A percentile compares a stretch with the other conserved stretches of the same genome.
Evolutionary conservation across 2,888 invertebrate genomes (phyloP).

Genomic region (Callimorpha dominula): DNA sequence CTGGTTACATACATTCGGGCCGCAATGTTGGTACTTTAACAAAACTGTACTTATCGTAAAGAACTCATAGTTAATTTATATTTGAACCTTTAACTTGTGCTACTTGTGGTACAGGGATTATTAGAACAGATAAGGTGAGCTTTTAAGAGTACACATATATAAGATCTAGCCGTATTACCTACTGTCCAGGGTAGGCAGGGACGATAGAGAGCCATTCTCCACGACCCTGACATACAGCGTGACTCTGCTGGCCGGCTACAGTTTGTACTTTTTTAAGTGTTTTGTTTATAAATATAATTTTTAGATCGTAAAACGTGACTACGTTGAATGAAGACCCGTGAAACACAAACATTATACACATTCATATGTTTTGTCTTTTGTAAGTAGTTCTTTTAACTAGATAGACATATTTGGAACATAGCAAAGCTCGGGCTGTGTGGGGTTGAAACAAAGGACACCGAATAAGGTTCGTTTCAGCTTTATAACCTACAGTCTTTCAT

Average conservation of each 20-base stretch:
- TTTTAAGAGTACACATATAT: not conserved
- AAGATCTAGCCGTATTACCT: not conserved
- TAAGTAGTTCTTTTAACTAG: constrained; percentile 1
- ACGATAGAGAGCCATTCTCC: not conserved
- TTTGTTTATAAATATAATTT: constrained; percentile 5
- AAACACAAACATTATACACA: not conserved
- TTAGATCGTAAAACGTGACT: constrained; percentile 18
- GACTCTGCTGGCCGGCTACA: no score
- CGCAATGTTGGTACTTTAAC: no score
- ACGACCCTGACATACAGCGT: not conserved
- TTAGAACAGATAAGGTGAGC: not conserved
- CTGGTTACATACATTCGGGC: no score
- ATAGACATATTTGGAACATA: not conserved
- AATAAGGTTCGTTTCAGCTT: no score
- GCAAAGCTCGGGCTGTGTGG: not conserved
- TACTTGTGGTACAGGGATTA: not conserved
- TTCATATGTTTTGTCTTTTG: not conserved
- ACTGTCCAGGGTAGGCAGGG: not conserved
- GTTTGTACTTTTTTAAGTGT: not conserved
- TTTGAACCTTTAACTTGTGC: no score
- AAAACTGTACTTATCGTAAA: no score
- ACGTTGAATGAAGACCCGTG: not conserved
- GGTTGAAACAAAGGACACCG: not conserved
- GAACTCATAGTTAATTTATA: no score
- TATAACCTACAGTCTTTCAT: no score